Evolutionary conservation across 2,113 vertebrate genomes (phyloP).

Genomic region (Etheostoma spectabile): DNA sequence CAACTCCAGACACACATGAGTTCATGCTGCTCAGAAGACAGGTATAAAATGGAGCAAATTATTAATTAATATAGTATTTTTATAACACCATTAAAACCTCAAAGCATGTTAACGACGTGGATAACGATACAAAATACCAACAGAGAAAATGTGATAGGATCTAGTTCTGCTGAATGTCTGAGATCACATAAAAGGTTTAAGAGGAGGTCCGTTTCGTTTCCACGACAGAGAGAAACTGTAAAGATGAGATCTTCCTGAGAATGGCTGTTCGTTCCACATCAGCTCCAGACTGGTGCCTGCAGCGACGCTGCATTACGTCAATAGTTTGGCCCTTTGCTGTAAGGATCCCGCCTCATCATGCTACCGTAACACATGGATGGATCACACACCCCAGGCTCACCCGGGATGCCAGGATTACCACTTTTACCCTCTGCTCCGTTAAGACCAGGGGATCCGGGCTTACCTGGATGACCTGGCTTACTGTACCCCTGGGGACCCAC

Average conservation of each 20-base stretch:
- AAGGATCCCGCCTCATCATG: constrained; percentile 91
- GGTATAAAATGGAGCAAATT: constrained; percentile 29
- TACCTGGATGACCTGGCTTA: constrained; percentile 89
- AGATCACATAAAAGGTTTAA: constrained; percentile 55
- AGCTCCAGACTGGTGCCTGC: constrained; percentile 72
- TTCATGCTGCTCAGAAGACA: constrained; percentile 44
- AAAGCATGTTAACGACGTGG: constrained; percentile 38
- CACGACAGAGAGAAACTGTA: constrained; percentile 80
- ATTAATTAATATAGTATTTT: constrained; percentile 11
- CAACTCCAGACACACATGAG: constrained; percentile 28
- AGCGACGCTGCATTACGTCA: constrained; percentile 73
- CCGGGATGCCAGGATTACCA: constrained; percentile 88
- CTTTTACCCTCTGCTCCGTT: constrained; percentile 89
- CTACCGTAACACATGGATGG: constrained; percentile 92
- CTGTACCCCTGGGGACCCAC: constrained; percentile 89
- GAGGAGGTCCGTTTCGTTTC: constrained; percentile 86
- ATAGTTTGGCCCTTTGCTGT: constrained; percentile 97
- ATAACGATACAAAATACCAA: constrained; percentile 45
- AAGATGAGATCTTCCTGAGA: constrained; percentile 94
- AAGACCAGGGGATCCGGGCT: constrained; percentile 88
- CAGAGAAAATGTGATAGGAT: constrained; percentile 36
- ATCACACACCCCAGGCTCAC: constrained; percentile 92
- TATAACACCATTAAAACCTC: constrained; percentile 22
- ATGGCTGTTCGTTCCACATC: constrained; percentile 83
- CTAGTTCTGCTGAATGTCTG: constrained; percentile 31